Conservation (phyloP, 2,888 invertebrate species). For the Melitaea athalia region DNA sequence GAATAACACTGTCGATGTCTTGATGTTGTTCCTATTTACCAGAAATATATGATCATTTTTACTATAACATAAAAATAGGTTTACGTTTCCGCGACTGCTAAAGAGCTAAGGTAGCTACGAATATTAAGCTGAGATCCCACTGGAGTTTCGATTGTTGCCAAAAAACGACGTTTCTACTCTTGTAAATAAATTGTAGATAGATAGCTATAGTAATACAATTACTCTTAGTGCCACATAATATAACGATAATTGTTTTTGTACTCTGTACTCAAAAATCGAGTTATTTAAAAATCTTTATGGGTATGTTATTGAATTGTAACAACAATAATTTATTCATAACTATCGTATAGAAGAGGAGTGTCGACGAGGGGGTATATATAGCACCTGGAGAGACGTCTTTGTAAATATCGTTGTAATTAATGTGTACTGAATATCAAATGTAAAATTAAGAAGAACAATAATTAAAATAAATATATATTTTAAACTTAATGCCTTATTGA, state of each 20-base stretch:
- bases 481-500: conserved; percentile 83
- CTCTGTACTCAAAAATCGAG: conserved; percentile 49
- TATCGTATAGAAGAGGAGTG: conserved; percentile 19
- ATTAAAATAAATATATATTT: conserved; percentile 79
- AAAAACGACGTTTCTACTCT: conserved; percentile 52
- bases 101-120: not conserved
- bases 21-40: conserved; percentile 36
- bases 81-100: conserved; percentile 18
- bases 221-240: conserved; percentile 60
- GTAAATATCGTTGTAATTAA: conserved; percentile 75
- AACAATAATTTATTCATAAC: conserved; percentile 39
- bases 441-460: conserved; percentile 80
- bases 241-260: conserved; percentile 64
- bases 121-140: conserved; percentile 31
- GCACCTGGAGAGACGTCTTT: conserved; percentile 42
- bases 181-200: conserved; percentile 75
- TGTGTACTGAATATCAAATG: conserved; percentile 71
- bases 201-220: conserved; percentile 51
- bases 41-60: conserved; percentile 31
- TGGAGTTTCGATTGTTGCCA: conserved; percentile 57
- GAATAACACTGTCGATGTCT: conserved; percentile 15
- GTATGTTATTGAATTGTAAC: conserved; percentile 35
- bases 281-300: conserved; percentile 38
- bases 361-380: conserved; percentile 20
- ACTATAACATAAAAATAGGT: conserved; percentile 18